Evolutionary conservation across 1,140 invertebrate species (phyloP).

Genomic region (Anoplolepis gracilipes): DNA sequence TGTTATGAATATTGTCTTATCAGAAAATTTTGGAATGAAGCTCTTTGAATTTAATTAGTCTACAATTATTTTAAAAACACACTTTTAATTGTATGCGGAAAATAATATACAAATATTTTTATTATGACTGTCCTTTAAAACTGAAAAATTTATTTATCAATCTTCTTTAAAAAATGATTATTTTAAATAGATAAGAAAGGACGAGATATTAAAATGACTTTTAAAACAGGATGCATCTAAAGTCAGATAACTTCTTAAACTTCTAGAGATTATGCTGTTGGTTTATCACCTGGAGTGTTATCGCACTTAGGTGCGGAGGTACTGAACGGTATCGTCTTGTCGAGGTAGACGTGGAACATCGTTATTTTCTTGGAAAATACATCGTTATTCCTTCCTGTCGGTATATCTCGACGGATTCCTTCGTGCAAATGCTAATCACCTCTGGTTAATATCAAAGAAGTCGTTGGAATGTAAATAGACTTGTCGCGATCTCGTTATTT

Average conservation of each 20-base stretch:
- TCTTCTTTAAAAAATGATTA: conserved; percentile 6
- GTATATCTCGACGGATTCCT: conserved; percentile 17
- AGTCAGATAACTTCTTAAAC: conserved; percentile 31
- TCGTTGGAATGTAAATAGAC: background rate
- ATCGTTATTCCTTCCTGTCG: conserved; percentile 25
- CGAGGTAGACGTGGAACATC: conserved; percentile 39
- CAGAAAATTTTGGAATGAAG: background rate
- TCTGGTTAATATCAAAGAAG: conserved; percentile 30
- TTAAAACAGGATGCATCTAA: conserved; percentile 24
- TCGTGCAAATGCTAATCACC: conserved; percentile 34
- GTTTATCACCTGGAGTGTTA: conserved; percentile 57
- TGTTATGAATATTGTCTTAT: background rate
- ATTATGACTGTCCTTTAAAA: no score
- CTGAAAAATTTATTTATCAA: no score
- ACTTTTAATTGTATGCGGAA: background rate
- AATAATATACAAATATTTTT: background rate
- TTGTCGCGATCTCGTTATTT: conserved; percentile 18
- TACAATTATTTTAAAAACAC: background rate
- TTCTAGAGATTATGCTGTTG: conserved; percentile 30
- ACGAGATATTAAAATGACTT: conserved; percentile 13
- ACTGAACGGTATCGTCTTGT: conserved; percentile 43
- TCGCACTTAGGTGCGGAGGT: conserved; percentile 34
- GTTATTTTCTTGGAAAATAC: conserved; percentile 58
- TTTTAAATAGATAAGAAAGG: background rate
- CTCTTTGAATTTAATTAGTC: background rate